A percentile compares a stretch with the other conserved stretches of the same genome.
Conservation (phyloP, 2,113 vertebrate genomes). For the Rhea pennata region DNA sequence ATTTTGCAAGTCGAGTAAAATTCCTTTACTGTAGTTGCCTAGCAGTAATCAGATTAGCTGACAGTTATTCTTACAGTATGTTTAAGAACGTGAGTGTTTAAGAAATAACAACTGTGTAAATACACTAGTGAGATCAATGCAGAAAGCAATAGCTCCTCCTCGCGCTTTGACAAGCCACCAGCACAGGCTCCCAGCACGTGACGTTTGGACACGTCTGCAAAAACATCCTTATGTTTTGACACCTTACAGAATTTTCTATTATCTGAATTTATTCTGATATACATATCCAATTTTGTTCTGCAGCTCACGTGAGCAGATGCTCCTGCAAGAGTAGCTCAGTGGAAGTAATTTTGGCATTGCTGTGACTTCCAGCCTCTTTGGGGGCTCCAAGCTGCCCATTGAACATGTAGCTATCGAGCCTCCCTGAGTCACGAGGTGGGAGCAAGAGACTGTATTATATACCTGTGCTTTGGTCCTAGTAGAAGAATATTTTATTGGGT, state of each 20-base stretch:
- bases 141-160: constrained; percentile 5
- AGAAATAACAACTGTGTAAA: constrained; percentile 26
- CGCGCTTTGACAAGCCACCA: background rate
- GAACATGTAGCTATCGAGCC: background rate
- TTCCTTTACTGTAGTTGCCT: background rate
- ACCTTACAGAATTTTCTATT: background rate
- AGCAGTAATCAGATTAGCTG: background rate
- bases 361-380: background rate
- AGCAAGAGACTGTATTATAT: background rate
- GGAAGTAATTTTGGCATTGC: background rate
- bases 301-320: background rate
- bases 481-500: background rate
- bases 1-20: background rate
- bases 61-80: background rate
- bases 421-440: background rate
- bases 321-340: background rate
- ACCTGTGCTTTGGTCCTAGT: background rate
- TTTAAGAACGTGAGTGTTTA: background rate
- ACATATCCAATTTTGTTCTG: background rate
- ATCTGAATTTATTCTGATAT: background rate
- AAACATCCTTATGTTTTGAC: background rate
- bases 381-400: background rate
- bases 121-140: constrained; percentile 4
- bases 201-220: fast-evolving
- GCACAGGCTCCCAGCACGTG: background rate